Conservation (phyloP, 2,113 vertebrate species). For the Procapra przewalskii region DNA sequence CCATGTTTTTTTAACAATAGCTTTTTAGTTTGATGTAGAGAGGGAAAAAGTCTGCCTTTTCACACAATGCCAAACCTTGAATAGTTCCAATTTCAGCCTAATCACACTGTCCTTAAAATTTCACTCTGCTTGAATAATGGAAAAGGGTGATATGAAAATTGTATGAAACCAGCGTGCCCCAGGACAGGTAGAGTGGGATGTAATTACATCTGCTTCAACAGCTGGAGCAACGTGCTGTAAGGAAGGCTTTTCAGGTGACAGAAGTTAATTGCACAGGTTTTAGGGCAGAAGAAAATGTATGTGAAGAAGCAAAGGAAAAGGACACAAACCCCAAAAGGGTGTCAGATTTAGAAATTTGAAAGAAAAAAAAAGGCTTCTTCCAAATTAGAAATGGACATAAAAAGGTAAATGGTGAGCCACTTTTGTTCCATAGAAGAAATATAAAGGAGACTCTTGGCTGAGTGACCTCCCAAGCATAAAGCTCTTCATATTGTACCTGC, state of each 20-base stretch:
- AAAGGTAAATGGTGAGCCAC: constrained; percentile 58
- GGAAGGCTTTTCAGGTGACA: constrained; percentile 81
- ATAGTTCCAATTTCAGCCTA: constrained; percentile 80
- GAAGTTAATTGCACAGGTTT: constrained; percentile 81
- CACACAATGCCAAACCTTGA: constrained; percentile 70
- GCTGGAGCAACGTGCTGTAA: constrained; percentile 76
- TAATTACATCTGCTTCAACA: constrained; percentile 84
- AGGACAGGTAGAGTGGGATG: constrained; percentile 80
- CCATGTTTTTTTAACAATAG: constrained; percentile 31
- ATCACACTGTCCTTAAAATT: constrained; percentile 82
- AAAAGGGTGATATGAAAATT: constrained; percentile 83
- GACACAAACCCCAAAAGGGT: constrained; percentile 29
- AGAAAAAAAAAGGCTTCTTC: constrained; percentile 54
- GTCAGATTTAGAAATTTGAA: constrained; percentile 63
- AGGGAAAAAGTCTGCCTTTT: constrained; percentile 65
- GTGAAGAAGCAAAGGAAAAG: constrained; percentile 44
- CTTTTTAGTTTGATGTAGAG: constrained; percentile 44
- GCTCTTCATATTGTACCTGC: constrained; percentile 70
- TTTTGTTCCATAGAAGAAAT: constrained; percentile 54
- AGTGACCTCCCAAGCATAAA: constrained; percentile 56
- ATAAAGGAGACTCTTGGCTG: constrained; percentile 60
- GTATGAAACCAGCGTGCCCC: constrained; percentile 80
- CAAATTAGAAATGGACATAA: constrained; percentile 74
- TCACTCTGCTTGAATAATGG: constrained; percentile 83
- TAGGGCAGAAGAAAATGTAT: constrained; percentile 71